These are phyloP conservation scores for Apeltes quadracus DNA, from an alignment of 2,113 vertebrate genomes.

Conservation along the genomic window DNA sequence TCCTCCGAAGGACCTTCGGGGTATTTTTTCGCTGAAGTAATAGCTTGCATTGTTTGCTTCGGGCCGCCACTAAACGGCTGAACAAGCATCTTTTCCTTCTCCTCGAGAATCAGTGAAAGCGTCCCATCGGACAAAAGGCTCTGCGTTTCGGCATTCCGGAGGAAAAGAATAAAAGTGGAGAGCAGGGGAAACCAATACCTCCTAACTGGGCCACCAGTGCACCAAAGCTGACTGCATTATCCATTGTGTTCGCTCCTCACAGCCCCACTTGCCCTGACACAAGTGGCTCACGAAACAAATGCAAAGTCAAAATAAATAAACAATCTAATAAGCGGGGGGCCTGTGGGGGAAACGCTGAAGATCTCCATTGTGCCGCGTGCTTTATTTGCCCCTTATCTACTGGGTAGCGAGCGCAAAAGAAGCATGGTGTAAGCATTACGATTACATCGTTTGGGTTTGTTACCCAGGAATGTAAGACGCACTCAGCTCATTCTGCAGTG, in stretches of 20 bases:
- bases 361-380: slow-evolving; percentile 68
- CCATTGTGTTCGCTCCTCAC: slow-evolving; percentile 57
- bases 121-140: slow-evolving; percentile 63
- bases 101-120: slow-evolving; percentile 56
- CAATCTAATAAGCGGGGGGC: slow-evolving; percentile 70
- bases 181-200: slow-evolving; percentile 27
- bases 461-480: slow-evolving; percentile 79
- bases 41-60: slow-evolving; percentile 46
- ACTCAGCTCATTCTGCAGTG: slow-evolving; percentile 70
- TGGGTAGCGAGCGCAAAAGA: slow-evolving; percentile 72
- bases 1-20: slow-evolving; percentile 19
- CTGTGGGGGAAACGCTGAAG: slow-evolving; percentile 53
- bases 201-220: slow-evolving; percentile 54
- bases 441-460: slow-evolving; percentile 85
- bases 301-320: slow-evolving; percentile 76
- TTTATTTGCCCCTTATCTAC: slow-evolving; percentile 79
- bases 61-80: slow-evolving; percentile 47
- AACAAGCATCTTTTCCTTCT: slow-evolving; percentile 58
- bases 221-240: slow-evolving; percentile 55
- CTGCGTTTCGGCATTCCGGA: slow-evolving; percentile 30
- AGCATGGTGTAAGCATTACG: slow-evolving; percentile 79
- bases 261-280: slow-evolving; percentile 50
- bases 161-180: slow-evolving; percentile 33
- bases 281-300: slow-evolving; percentile 67
- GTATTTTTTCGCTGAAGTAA: slow-evolving; percentile 36